Percentiles rank a stretch among this genome's conserved stretches.
Conservation (phyloP, 1,140 invertebrate genomes). For the Antheraea mylitta region DNA sequence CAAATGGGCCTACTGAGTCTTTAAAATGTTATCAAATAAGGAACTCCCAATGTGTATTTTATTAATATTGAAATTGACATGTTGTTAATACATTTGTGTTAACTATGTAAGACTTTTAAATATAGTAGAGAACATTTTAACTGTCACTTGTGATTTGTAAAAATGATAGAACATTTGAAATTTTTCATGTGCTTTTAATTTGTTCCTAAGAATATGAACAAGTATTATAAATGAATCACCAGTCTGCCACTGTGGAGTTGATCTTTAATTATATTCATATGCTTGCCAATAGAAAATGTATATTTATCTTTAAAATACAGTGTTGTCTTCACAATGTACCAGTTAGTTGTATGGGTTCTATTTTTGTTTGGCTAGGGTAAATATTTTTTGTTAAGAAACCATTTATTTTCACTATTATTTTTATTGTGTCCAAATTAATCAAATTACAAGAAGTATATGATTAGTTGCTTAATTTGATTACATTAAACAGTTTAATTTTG, state of each 20-base stretch:
- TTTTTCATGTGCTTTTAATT: not conserved
- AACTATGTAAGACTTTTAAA: not conserved
- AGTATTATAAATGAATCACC: conserved; percentile 20
- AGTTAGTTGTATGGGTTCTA: not conserved
- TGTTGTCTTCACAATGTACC: not conserved
- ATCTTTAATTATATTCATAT: conserved; percentile 26
- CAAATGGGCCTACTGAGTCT: too few relatives aligned
- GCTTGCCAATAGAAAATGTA: conserved; percentile 21
- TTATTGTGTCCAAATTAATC: too few relatives aligned
- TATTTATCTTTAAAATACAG: conserved; percentile 16
- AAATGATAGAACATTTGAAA: not conserved
- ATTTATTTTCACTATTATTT: too few relatives aligned
- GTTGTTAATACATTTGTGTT: too few relatives aligned
- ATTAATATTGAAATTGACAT: not conserved
- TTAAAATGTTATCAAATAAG: too few relatives aligned
- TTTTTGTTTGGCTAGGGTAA: not conserved
- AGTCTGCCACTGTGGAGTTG: conserved; percentile 15
- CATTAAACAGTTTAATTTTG: too few relatives aligned
- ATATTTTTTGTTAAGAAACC: not conserved
- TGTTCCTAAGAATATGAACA: conserved; percentile 11
- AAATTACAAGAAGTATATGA: too few relatives aligned
- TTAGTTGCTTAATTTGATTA: too few relatives aligned
- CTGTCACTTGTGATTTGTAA: not conserved
- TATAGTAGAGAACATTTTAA: not conserved
- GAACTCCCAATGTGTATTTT: not conserved